Evolutionary conservation across 2,888 invertebrate genomes (phyloP).

Genomic region (Oasisia sp.): DNA sequence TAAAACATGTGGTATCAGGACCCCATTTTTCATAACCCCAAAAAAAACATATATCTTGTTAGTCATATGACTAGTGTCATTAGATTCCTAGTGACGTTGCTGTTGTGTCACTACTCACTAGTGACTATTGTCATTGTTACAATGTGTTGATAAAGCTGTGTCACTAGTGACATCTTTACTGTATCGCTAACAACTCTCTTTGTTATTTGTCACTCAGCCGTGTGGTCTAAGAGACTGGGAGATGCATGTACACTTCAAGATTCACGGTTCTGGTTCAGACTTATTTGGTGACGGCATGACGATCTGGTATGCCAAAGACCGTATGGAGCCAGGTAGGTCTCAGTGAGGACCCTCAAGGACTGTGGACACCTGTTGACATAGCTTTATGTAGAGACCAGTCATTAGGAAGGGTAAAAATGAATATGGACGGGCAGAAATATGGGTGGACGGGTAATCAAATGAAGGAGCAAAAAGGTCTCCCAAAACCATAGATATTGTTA

Average conservation of each 20-base stretch:
- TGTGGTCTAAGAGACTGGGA: conserved; percentile 93
- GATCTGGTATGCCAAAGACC: conserved; percentile 82
- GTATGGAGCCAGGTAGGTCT: conserved; percentile 54
- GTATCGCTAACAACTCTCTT: neutral
- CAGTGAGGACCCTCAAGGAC: neutral
- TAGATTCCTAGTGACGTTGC: neutral
- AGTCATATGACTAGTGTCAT: neutral
- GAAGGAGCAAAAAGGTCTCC: no score
- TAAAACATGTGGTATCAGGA: no score
- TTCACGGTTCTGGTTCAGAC: conserved; percentile 93
- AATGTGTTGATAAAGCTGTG: neutral
- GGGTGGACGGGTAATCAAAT: no score
- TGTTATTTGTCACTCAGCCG: conserved; percentile 69
- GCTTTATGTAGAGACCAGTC: no score
- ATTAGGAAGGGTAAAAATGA: no score
- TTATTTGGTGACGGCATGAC: conserved; percentile 97
- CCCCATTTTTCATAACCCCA: no score
- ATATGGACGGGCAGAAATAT: no score
- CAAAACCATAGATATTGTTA: no score
- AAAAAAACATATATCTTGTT: no score
- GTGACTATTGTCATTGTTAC: neutral
- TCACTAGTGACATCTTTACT: neutral
- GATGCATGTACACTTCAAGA: conserved; percentile 93
- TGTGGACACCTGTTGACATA: no score
- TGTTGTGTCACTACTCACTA: neutral